A percentile compares a stretch with the other conserved stretches of the same genome.
These are phyloP conservation scores for Phrynosoma platyrhinos DNA, from an alignment of 2,113 vertebrate species.

Conservation along the genomic window DNA sequence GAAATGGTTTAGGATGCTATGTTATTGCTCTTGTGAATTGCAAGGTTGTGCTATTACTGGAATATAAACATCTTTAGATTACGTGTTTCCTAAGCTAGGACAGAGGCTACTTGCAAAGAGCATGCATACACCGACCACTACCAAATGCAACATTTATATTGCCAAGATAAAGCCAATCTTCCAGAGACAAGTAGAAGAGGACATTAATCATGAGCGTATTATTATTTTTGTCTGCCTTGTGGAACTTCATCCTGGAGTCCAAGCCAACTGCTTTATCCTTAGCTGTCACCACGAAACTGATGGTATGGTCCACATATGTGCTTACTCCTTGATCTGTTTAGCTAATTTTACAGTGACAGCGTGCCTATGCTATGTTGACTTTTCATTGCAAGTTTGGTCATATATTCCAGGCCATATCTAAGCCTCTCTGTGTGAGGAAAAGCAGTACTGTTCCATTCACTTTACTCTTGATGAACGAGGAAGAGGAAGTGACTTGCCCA, in stretches of 20 bases:
- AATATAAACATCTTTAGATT: neutral
- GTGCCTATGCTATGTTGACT: neutral
- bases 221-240: neutral
- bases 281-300: neutral
- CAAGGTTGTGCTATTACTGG: neutral
- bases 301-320: neutral
- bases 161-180: neutral
- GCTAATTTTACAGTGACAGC: conserved; percentile 15
- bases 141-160: neutral
- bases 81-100: neutral
- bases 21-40: neutral
- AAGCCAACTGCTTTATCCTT: neutral
- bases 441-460: neutral
- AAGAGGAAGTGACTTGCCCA: neutral
- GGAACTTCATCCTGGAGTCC: neutral
- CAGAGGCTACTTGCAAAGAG: neutral
- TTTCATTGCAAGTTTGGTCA: neutral
- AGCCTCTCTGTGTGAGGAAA: neutral
- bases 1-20: neutral
- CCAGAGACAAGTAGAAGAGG: neutral
- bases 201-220: neutral
- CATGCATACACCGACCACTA: neutral
- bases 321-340: conserved; percentile 24
- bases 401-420: neutral
- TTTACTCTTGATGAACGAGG: neutral